These are phyloP conservation scores for Parnassius orleans DNA, from an alignment of 2,888 invertebrate species.

Conservation along the genomic window DNA sequence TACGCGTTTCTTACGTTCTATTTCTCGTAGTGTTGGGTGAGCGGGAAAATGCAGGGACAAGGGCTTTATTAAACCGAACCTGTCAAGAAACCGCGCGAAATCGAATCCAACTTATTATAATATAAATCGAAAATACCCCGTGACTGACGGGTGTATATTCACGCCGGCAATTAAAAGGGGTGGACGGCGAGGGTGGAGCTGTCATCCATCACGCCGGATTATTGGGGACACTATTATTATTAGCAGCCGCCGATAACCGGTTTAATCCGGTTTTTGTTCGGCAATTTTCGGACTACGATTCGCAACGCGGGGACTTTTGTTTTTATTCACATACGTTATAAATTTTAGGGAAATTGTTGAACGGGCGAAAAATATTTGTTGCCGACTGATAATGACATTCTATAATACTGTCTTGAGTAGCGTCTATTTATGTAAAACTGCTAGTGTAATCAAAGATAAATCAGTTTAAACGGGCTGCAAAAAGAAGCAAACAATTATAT, in stretches of 20 bases:
- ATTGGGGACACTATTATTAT: constrained; percentile 73
- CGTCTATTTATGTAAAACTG: no score
- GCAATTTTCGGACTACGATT: constrained; percentile 44
- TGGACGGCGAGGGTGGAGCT: constrained; percentile 50
- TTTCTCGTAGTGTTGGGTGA: background rate
- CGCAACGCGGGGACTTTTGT: constrained; percentile 26
- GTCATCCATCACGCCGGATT: constrained; percentile 73
- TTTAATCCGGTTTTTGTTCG: constrained; percentile 67
- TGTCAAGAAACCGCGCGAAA: constrained; percentile 39
- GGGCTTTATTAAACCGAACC: constrained; percentile 37
- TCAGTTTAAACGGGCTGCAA: no score
- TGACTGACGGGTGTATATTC: constrained; percentile 66
- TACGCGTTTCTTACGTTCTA: background rate
- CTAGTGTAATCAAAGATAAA: no score
- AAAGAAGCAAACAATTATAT: no score
- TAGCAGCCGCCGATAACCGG: constrained; percentile 67
- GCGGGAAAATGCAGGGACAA: constrained; percentile 21
- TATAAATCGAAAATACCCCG: constrained; percentile 72
- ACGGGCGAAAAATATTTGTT: no score
- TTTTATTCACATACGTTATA: constrained; percentile 29
- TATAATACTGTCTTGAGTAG: no score
- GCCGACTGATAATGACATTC: no score
- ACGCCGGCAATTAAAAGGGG: constrained; percentile 77
- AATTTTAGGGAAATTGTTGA: no score
- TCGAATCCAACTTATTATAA: constrained; percentile 72